Base-by-base conservation (phyloP, 2,113 vertebrate genomes). In the Esox niger region DNA sequence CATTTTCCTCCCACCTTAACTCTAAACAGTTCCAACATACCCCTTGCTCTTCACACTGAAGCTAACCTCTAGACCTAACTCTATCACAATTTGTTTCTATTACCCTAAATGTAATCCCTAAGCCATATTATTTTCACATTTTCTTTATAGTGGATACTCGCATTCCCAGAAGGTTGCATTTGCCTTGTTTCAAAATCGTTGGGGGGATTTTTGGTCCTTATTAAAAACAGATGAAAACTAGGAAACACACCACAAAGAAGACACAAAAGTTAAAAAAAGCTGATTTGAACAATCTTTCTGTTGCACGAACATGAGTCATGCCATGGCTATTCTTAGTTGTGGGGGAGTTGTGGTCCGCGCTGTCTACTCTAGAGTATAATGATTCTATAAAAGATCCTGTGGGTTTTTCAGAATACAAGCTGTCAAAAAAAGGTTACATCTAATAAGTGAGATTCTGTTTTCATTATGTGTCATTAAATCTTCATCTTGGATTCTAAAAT, bases 221-320 rank as follows among this genome's bases (percentile, higher is more conserved):
- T n/a, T n/a, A n/a, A n/a, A n/a, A 4, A 32, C 6, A 7, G 11
- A 32, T 32, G 33, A 30, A 68, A 67, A 84, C n/a, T 30, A 65
- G 62, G 72, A 68, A 27, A 64, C 46, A 56, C n/a, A n/a, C n/a
- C 10, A 27, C 26, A 23, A 4, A 26, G 30, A n/a, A 23, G 35
- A 47, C 38, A 52, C 27, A 33, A n/a, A n/a, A n/a, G n/a, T 26
- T 4, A 49, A 62, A n/a, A n/a, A n/a, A 55, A 66, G 43, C 60
- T 78, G 43, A 78, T 73, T 46, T 38, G 27, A 62, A 62, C 60
- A 55, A 73, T 70, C 27, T 56, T 85, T 83, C 84, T 82, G 85
- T 85, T 91, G 82, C 79, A 82, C 83, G 84, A 86, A 83, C 85
- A 83, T 90, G 86, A 89, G 75, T 90, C 87, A 91, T 31, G 52